Percentiles rank a stretch among this genome's conserved stretches.
phyloP scores from a whole-genome alignment of 2,797 vertebrate species.

The Orientallactaga sibirica region DNA sequence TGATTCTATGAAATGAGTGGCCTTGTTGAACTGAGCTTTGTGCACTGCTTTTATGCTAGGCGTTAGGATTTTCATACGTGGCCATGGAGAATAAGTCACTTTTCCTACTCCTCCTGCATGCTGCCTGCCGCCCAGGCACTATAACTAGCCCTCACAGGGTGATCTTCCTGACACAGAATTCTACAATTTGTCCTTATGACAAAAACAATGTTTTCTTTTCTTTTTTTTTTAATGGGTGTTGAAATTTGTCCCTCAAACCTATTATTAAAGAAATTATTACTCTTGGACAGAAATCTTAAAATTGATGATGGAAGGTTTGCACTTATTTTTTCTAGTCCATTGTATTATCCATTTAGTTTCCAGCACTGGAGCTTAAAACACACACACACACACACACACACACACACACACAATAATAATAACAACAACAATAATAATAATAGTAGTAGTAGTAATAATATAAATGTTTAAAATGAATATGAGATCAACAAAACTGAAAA shows the following conservation, averaged over 20 bases:
- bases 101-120: rapidly evolving
- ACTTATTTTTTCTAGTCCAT: neutral
- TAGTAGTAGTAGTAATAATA: too few relatives aligned
- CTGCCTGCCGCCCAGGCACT: neutral
- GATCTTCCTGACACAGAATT: neutral
- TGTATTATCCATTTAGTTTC: neutral
- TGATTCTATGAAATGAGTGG: neutral
- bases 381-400: too few relatives aligned
- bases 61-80: neutral
- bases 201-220: neutral
- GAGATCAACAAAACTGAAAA: neutral
- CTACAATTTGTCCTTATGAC: neutral
- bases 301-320: neutral
- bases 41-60: neutral
- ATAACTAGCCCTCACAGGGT: neutral
- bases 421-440: too few relatives aligned
- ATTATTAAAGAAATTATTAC: neutral
- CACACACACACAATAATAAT: too few relatives aligned
- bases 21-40: neutral
- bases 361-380: neutral
- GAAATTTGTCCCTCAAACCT: neutral
- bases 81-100: neutral
- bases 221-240: neutral
- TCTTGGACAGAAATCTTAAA: neutral
- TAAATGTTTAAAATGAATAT: neutral